phyloP scores from a whole-genome alignment of 2,113 vertebrate genomes.

The Corythaeola cristata region DNA sequence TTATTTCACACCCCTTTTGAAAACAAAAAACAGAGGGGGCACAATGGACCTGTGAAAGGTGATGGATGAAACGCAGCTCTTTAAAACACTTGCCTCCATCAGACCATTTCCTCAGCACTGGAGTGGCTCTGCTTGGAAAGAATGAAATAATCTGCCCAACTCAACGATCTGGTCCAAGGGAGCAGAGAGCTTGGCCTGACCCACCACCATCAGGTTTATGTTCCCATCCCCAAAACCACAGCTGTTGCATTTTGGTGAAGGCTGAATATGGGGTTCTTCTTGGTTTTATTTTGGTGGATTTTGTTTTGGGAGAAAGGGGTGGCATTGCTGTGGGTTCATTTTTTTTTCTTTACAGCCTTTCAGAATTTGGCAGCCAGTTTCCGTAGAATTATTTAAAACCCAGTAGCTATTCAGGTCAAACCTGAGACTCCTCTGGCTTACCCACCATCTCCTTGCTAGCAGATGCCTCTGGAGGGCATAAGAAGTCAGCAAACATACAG shows the following conservation, averaged over 20 bases:
- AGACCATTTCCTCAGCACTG: neutral
- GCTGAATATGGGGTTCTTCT: neutral
- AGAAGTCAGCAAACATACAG: neutral
- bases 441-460: neutral
- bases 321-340: neutral
- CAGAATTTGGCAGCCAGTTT: neutral
- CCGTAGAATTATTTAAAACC: neutral
- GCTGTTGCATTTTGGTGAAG: neutral
- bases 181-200: neutral
- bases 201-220: neutral
- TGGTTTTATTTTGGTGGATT: neutral
- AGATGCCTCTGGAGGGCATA: neutral
- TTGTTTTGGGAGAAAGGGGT: neutral
- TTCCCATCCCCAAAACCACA: neutral
- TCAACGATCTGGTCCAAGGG: neutral
- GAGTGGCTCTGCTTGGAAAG: neutral
- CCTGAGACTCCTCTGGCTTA: neutral
- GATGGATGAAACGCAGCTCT: neutral
- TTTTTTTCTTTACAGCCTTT: neutral
- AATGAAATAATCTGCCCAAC: neutral
- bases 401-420: neutral
- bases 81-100: neutral
- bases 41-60: neutral
- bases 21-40: conserved; percentile 11
- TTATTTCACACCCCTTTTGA: conserved; percentile 18